Evolutionary conservation across 1,140 invertebrate genomes (phyloP).

Genomic region (Chlorops oryzae): DNA sequence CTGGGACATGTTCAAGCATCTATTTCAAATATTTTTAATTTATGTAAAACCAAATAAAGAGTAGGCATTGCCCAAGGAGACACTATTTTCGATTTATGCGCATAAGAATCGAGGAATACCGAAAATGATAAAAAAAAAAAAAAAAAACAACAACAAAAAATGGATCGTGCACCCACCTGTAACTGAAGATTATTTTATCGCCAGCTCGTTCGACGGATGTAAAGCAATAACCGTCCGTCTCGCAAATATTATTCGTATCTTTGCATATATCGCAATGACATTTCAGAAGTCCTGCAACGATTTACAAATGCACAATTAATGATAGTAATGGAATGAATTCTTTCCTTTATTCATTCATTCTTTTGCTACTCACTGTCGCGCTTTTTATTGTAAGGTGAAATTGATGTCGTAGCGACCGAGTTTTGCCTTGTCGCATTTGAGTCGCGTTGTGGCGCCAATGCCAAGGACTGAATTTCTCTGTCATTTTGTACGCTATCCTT

Average conservation of each 20-base stretch:
- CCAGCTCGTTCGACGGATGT: conserved; percentile 66
- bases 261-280: conserved; percentile 73
- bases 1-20: conserved; percentile 61
- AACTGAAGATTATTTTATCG: conserved; percentile 58
- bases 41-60: not conserved
- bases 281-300: conserved; percentile 55
- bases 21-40: conserved; percentile 30
- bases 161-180: conserved; percentile 56
- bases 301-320: not conserved
- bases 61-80: no score
- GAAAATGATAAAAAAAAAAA: conserved; percentile 6
- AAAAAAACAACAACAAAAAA: conserved; percentile 5
- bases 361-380: not conserved
- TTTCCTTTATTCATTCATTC: not conserved
- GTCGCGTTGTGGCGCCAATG: not conserved
- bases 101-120: no score
- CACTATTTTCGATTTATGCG: no score
- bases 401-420: not conserved
- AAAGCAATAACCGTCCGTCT: conserved; percentile 83
- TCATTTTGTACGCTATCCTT: not conserved
- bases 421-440: not conserved
- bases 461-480: not conserved
- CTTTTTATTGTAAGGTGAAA: not conserved
- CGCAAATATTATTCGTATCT: conserved; percentile 74
- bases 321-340: not conserved